These are phyloP conservation scores for Gnatocerus cornutus DNA, from an alignment of 2,888 invertebrate species.

Conservation along the genomic window DNA sequence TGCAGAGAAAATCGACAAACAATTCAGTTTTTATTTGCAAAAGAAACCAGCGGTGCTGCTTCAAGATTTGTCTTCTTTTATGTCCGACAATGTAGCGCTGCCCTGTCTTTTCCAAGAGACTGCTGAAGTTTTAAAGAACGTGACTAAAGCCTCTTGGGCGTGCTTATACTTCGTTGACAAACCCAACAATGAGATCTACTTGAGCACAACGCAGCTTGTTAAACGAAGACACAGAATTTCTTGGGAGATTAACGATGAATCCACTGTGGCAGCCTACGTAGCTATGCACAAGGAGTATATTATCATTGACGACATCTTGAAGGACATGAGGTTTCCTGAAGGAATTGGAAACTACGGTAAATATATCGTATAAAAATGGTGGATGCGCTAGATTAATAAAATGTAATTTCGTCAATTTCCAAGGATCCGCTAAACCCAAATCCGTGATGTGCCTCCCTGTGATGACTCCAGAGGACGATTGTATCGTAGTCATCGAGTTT, in stretches of 20 bases:
- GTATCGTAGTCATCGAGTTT: slow-evolving; percentile 76
- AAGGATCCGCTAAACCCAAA: slow-evolving; percentile 67
- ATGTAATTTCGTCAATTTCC: too few species aligned
- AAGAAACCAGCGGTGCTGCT: slow-evolving; percentile 67
- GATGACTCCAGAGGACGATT: slow-evolving; percentile 75
- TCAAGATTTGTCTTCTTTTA: slow-evolving; percentile 68
- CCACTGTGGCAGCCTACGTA: slow-evolving; percentile 75
- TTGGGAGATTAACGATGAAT: slow-evolving; percentile 74
- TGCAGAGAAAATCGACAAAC: slow-evolving; percentile 59
- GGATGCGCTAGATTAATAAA: too few species aligned
- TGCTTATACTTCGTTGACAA: slow-evolving; percentile 75
- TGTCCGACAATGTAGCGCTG: slow-evolving; percentile 75
- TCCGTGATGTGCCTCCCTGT: slow-evolving; percentile 76
- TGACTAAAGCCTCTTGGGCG: slow-evolving; percentile 75
- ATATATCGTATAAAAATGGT: background rate
- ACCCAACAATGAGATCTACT: slow-evolving; percentile 73
- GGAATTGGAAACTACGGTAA: slow-evolving; percentile 70
- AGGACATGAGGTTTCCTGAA: slow-evolving; percentile 75
- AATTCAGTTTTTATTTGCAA: slow-evolving; percentile 66
- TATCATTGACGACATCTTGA: slow-evolving; percentile 74
- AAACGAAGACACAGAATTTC: slow-evolving; percentile 74
- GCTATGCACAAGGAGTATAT: slow-evolving; percentile 75
- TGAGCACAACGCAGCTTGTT: slow-evolving; percentile 69
- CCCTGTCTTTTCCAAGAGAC: slow-evolving; percentile 75
- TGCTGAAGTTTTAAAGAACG: slow-evolving; percentile 74